phyloP scores from a whole-genome alignment of 2,888 invertebrate genomes.

The Macrosoma leucophasiata region DNA sequence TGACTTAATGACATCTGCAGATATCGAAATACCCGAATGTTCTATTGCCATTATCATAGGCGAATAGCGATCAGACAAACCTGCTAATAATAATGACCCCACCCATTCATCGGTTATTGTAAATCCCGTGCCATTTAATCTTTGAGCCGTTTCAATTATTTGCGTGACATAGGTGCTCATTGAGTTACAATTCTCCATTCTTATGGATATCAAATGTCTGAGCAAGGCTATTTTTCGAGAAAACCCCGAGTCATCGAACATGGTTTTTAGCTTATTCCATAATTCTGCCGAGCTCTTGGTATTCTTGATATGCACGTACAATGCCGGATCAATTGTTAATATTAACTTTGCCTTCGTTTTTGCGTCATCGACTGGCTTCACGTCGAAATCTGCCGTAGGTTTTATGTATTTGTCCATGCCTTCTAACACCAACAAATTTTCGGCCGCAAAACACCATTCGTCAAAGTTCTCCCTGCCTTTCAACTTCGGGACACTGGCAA shows the following conservation, averaged over 20 bases:
- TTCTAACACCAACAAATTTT: no score
- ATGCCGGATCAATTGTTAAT: no score
- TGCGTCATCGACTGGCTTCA: no score
- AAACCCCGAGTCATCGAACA: conserved; percentile 27
- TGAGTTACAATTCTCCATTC: conserved; percentile 21
- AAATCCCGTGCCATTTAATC: conserved; percentile 24
- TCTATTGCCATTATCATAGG: conserved; percentile 10
- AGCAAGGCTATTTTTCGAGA: conserved; percentile 22
- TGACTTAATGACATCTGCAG: conserved; percentile 11
- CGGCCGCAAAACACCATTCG: no score
- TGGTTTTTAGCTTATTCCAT: conserved; percentile 20
- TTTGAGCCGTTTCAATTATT: conserved; percentile 23
- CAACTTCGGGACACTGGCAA: no score
- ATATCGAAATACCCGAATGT: conserved; percentile 9
- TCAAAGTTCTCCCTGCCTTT: no score
- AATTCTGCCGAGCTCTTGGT: conserved; percentile 8
- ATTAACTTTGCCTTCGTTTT: no score
- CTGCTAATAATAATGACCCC: conserved; percentile 20
- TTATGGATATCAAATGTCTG: conserved; percentile 21
- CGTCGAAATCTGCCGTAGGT: no score
- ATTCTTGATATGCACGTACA: conserved; percentile 24
- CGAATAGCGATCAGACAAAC: conserved; percentile 17
- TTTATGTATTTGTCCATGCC: no score
- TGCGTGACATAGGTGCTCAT: conserved; percentile 26
- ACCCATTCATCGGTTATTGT: conserved; percentile 26